These are phyloP conservation scores for Thaumetopoea pityocampa DNA, from an alignment of 1,140 invertebrate genomes.

Conservation along the genomic window DNA sequence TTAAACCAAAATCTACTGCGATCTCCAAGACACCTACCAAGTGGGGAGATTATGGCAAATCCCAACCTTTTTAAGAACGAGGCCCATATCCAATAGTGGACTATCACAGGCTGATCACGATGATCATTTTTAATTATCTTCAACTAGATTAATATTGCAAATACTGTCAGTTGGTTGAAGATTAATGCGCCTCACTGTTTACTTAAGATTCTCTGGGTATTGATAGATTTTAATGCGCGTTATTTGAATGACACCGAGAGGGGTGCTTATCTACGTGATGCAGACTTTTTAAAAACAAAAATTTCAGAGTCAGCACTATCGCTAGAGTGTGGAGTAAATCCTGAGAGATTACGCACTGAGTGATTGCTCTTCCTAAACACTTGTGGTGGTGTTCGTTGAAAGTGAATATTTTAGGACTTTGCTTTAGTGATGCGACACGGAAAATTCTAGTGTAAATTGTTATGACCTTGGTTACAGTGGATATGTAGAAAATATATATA, in stretches of 20 bases:
- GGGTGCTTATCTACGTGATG: conserved; percentile 50
- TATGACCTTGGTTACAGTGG: too few species aligned
- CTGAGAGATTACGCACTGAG: conserved; percentile 70
- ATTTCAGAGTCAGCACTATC: conserved; percentile 37
- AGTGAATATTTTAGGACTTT: conserved; percentile 52
- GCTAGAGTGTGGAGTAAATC: conserved; percentile 54
- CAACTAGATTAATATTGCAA: too few species aligned
- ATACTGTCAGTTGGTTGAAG: not conserved
- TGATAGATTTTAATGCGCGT: conserved; percentile 37
- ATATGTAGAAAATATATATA: too few species aligned
- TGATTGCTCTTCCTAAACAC: conserved; percentile 69
- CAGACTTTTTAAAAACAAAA: conserved; percentile 65
- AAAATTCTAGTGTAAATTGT: too few species aligned
- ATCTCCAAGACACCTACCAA: too few species aligned
- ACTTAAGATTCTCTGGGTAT: conserved; percentile 12
- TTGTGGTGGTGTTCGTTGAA: conserved; percentile 38
- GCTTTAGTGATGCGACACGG: conserved; percentile 1
- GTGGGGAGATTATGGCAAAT: too few species aligned
- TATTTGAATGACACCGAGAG: conserved; percentile 31
- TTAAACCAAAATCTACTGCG: too few species aligned
- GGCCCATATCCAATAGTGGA: too few species aligned
- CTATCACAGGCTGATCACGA: too few species aligned
- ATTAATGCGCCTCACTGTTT: not conserved
- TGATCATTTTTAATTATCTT: too few species aligned
- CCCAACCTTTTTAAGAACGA: too few species aligned